Conservation (phyloP, 2,888 invertebrate genomes). For the Papilio gigon region DNA sequence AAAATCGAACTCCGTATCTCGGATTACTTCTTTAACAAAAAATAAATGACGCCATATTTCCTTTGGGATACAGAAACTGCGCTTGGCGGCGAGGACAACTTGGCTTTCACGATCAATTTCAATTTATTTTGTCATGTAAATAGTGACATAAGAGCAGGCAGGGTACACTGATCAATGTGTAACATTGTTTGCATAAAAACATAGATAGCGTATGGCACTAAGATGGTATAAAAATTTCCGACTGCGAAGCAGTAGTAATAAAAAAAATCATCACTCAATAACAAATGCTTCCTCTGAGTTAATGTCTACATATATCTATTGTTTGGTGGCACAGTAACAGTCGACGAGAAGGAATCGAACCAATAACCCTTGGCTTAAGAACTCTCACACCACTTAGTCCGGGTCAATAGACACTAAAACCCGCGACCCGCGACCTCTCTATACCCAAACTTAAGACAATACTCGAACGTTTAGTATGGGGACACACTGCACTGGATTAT, state of each 20-base stretch:
- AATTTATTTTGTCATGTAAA: constrained; percentile 4
- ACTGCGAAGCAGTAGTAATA: too few relatives aligned
- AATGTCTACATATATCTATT: too few relatives aligned
- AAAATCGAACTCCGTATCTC: constrained; percentile 38
- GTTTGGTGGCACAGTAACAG: not conserved
- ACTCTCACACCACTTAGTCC: constrained; percentile 41
- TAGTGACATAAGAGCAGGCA: not conserved
- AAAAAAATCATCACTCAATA: too few relatives aligned
- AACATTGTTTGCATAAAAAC: too few relatives aligned
- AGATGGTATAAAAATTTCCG: too few relatives aligned
- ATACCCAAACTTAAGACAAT: constrained; percentile 39
- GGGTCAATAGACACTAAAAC: constrained; percentile 43
- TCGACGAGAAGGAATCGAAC: constrained; percentile 32
- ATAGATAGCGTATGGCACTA: too few relatives aligned
- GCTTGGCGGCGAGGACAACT: constrained; percentile 31
- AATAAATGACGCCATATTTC: constrained; percentile 42
- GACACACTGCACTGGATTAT: constrained; percentile 27
- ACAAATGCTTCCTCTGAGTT: too few relatives aligned
- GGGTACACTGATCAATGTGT: too few relatives aligned
- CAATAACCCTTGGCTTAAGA: constrained; percentile 39
- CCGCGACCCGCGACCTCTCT: constrained; percentile 40
- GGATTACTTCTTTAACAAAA: constrained; percentile 32
- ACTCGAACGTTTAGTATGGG: constrained; percentile 22
- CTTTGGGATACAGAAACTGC: constrained; percentile 43
- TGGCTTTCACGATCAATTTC: not conserved